Percentiles rank a stretch among this genome's conserved stretches.
phyloP scores from a whole-genome alignment of 2,113 vertebrate species.

The Salvelinus namaycush region DNA sequence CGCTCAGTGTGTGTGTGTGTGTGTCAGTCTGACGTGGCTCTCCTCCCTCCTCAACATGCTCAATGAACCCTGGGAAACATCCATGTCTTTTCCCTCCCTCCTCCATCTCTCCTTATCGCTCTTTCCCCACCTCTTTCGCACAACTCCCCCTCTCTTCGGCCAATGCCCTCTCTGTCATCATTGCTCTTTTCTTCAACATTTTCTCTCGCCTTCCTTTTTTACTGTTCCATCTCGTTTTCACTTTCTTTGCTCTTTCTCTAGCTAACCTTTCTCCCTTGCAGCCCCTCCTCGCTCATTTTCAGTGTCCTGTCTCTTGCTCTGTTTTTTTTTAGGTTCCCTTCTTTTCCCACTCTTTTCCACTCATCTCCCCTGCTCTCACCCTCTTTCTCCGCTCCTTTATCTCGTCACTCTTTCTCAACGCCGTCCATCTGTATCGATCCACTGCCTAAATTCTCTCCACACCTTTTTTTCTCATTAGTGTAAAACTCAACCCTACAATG shows the following conservation, averaged over 20 bases:
- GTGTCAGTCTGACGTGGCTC: constrained; percentile 57
- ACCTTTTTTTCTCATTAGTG: constrained; percentile 33
- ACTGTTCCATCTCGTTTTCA: constrained; percentile 10
- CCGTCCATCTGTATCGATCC: constrained; percentile 15
- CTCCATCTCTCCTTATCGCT: background rate
- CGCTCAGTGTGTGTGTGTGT: background rate
- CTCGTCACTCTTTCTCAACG: constrained; percentile 9
- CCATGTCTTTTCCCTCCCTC: background rate
- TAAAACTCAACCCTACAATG: background rate
- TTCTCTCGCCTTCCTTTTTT: background rate
- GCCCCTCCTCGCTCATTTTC: constrained; percentile 17
- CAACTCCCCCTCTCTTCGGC: too few relatives aligned
- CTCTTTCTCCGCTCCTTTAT: constrained; percentile 34
- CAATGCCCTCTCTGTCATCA: too few relatives aligned
- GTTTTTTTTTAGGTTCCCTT: background rate
- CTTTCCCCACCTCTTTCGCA: background rate
- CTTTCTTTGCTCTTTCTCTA: background rate
- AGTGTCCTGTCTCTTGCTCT: constrained; percentile 13
- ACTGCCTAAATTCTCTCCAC: background rate
- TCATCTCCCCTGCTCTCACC: constrained; percentile 17
- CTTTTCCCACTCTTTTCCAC: constrained; percentile 29
- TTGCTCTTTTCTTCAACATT: too few relatives aligned
- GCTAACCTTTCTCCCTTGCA: background rate
- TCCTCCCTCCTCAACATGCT: constrained; percentile 49
- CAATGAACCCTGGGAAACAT: constrained; percentile 44